A percentile compares a stretch with the other conserved stretches of the same genome.
Evolutionary conservation across 2,797 vertebrate species (phyloP).

Genomic region (Peromyscus attwateri): DNA sequence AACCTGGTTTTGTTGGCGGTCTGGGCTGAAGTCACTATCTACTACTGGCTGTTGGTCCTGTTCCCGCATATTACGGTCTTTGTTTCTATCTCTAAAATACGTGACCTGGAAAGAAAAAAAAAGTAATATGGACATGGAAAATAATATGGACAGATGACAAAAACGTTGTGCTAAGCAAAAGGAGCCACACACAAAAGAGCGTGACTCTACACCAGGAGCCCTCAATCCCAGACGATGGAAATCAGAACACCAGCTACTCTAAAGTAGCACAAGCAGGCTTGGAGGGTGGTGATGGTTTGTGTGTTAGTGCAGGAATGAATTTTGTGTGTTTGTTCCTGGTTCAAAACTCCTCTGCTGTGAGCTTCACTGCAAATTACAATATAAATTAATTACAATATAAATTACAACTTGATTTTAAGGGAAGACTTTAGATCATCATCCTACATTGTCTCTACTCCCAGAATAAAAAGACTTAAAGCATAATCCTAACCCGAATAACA

Average conservation of each 20-base stretch:
- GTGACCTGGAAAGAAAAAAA: slow-evolving; percentile 90
- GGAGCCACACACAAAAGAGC: not conserved
- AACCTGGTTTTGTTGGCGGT: slow-evolving; percentile 89
- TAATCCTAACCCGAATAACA: not conserved
- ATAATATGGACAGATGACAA: not conserved
- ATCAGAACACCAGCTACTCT: not conserved
- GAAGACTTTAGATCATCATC: not conserved
- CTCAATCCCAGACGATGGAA: not conserved
- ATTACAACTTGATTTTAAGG: not conserved
- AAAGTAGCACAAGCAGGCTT: not conserved
- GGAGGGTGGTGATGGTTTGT: not conserved
- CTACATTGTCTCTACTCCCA: not conserved
- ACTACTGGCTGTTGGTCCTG: slow-evolving; percentile 89
- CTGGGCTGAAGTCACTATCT: slow-evolving; percentile 90
- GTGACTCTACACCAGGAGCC: not conserved
- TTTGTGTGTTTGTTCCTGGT: not conserved
- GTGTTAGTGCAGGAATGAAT: not conserved
- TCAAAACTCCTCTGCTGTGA: not conserved
- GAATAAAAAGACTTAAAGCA: not conserved
- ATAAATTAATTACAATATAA: not conserved
- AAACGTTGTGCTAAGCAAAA: not conserved
- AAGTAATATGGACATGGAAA: not conserved
- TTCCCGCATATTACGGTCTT: slow-evolving; percentile 87
- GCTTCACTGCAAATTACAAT: not conserved
- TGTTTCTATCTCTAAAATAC: slow-evolving; percentile 89